Base-by-base conservation (phyloP, 2,888 invertebrate genomes). In the Sicus ferrugineus region DNA sequence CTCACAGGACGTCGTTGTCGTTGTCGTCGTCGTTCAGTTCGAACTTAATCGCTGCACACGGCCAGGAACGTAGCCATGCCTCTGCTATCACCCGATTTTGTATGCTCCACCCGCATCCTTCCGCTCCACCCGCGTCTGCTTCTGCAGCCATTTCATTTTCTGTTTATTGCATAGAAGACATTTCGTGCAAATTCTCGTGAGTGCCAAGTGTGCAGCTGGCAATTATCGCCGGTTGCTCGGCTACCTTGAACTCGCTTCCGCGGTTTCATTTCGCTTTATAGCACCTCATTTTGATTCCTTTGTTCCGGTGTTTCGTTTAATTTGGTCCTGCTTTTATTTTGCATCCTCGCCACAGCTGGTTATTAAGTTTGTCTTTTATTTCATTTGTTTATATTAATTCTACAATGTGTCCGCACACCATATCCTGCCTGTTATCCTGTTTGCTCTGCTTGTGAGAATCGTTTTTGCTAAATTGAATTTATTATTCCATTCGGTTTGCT, bases 161-260 rank as follows among this genome's bases (percentile, higher is more conserved):
- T 52, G 28, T 66, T 66, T 42, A 54, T 30, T 38, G 54, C 42
- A 61, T 38, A 54, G 14, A 50, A 59, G 58, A 64, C 34, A 66
- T 52, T 70, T 69, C 50, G n/a, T 65, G 46, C 66, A 52, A 66
- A 70, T 70, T 66, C 50, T 59, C 69, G 61, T 66, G 34, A 30
- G 66, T 48, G 65, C 52, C 50, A 66, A 65, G 50, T 69, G 69
- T 70, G 34, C 66, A 70, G 52, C 56, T 66, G 69, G 66, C 69
- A 59, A 61, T 61, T 61, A 69, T 62, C 61, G 52, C 19, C 38
- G 62, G 7, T 56, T 38, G 23, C 38, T 54, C 38, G 38, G 63
- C 50, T 48, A 69, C 68, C 68, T 68, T 68, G 62, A 63, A 67
- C 56, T 50, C 48, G 16, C 19, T 61, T 30, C 16, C 21, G 38